Conservation (phyloP, 2,888 invertebrate genomes). For the Euzophera pinguis region DNA sequence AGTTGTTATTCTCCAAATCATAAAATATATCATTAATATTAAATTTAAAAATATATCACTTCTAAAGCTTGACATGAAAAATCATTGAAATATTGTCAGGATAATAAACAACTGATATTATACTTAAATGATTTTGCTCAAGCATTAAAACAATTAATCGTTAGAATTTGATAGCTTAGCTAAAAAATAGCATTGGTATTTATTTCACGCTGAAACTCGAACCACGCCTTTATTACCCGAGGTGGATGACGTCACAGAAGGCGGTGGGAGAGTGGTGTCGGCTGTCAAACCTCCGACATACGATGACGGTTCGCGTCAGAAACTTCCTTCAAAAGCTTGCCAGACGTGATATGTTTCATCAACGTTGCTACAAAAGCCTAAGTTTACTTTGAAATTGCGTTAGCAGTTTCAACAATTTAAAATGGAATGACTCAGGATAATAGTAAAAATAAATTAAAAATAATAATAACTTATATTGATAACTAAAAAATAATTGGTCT, state of each 20-base stretch:
- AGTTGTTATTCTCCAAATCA: too few species aligned
- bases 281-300: conserved; percentile 64
- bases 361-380: conserved; percentile 12
- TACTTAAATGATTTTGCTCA: too few species aligned
- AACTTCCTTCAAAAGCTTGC: conserved; percentile 47
- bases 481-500: too few species aligned
- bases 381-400: conserved; percentile 12
- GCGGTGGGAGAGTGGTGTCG: conserved; percentile 39
- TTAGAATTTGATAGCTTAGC: too few species aligned
- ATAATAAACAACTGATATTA: too few species aligned
- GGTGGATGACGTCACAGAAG: conserved; percentile 48
- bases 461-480: too few species aligned
- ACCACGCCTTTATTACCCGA: conserved; percentile 20
- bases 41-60: too few species aligned
- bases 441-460: too few species aligned
- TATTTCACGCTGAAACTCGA: neutral
- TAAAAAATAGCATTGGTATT: neutral
- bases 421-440: conserved; percentile 3
- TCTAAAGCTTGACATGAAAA: too few species aligned
- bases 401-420: neutral
- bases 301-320: conserved; percentile 57
- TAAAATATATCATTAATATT: too few species aligned
- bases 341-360: conserved; percentile 11
- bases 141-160: too few species aligned
- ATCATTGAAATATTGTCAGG: too few species aligned